phyloP scores from a whole-genome alignment of 2,113 vertebrate genomes.

The Rhagologus leucostigma region DNA sequence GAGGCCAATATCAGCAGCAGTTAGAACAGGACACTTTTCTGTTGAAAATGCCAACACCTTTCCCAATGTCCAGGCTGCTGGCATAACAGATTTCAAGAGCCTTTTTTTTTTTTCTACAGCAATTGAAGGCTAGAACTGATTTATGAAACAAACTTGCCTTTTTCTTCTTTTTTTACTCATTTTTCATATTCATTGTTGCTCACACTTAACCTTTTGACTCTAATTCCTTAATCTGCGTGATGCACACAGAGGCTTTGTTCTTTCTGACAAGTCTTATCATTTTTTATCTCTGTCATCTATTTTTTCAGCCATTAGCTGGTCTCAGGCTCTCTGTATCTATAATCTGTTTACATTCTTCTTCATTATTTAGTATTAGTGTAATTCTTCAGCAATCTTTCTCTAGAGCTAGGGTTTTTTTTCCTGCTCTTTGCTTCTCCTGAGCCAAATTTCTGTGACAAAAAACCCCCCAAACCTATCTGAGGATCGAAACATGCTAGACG shows the following conservation, averaged over 20 bases:
- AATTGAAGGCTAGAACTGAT: constrained; percentile 63
- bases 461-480: not conserved
- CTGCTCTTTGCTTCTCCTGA: constrained; percentile 34
- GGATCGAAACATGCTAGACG: not conserved
- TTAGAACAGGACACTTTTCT: not conserved
- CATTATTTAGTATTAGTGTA: constrained; percentile 73
- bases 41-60: not conserved
- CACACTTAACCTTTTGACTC: constrained; percentile 78
- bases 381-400: constrained; percentile 61
- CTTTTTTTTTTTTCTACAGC: not conserved
- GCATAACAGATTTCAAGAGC: constrained; percentile 23
- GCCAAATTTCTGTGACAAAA: constrained; percentile 43
- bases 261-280: constrained; percentile 75
- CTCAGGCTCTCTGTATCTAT: constrained; percentile 63
- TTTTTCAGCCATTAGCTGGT: constrained; percentile 74
- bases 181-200: constrained; percentile 79
- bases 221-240: constrained; percentile 76
- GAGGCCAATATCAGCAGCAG: not conserved
- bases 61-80: constrained; percentile 8
- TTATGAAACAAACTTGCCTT: constrained; percentile 72
- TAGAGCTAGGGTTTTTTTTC: not conserved
- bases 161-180: constrained; percentile 73
- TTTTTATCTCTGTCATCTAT: constrained; percentile 78
- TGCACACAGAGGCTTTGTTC: constrained; percentile 77
- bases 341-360: constrained; percentile 81